These are phyloP conservation scores for Eulemur rufifrons DNA, from an alignment of 2,113 vertebrate species.

Conservation along the genomic window DNA sequence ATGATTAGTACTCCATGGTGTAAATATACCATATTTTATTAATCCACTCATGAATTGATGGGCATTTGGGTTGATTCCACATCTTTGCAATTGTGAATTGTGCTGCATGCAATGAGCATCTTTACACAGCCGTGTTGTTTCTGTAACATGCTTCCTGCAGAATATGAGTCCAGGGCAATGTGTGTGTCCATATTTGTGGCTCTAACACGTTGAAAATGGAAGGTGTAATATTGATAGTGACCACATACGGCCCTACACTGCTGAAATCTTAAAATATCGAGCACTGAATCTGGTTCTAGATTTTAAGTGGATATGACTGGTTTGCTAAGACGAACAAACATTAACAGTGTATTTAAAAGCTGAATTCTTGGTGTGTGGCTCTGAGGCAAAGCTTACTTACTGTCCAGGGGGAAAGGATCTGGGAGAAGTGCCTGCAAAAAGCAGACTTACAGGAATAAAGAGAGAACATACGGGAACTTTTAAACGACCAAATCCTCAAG, in stretches of 20 bases:
- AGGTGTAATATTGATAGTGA: not conserved
- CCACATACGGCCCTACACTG: not conserved
- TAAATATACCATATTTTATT: too few relatives aligned
- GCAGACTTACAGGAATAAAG: not conserved
- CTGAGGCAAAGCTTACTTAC: not conserved
- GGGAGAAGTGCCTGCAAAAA: not conserved
- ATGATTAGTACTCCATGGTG: too few relatives aligned
- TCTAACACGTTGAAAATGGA: not conserved
- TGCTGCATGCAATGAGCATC: too few relatives aligned
- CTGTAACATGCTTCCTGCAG: not conserved
- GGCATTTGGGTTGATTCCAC: too few relatives aligned
- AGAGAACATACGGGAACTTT: not conserved
- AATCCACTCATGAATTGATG: too few relatives aligned
- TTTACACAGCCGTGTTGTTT: not conserved
- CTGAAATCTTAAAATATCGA: not conserved
- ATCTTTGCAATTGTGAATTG: too few relatives aligned
- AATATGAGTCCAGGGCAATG: not conserved
- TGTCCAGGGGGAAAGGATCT: not conserved
- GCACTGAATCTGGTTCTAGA: not conserved
- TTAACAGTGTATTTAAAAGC: not conserved
- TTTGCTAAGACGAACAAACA: conserved; percentile 35
- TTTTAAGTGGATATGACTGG: not conserved
- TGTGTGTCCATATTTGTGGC: not conserved
- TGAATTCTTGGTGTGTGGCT: not conserved
- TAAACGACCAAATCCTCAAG: not conserved